A percentile compares a stretch with the other conserved stretches of the same genome.
Conservation (phyloP, 2,888 invertebrate genomes). For the Leucozona laternaria region DNA sequence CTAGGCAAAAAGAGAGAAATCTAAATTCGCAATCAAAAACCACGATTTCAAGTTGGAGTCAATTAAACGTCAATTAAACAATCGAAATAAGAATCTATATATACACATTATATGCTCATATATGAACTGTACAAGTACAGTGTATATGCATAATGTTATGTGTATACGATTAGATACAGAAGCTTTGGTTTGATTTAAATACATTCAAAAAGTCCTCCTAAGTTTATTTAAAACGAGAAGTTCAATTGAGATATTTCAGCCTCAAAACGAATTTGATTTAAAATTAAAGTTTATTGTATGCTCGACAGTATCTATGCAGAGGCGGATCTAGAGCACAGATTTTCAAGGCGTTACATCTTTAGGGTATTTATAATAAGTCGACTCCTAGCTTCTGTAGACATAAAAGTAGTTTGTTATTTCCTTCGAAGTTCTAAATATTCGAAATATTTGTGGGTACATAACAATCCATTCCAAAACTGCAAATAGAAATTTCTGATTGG, state of each 20-base stretch:
- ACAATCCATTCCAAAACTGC: too few species aligned
- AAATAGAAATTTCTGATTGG: too few species aligned
- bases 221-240: background rate
- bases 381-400: too few species aligned
- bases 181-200: background rate
- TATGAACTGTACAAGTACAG: too few species aligned
- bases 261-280: constrained; percentile 11
- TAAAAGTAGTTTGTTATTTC: too few species aligned
- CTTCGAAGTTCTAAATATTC: too few species aligned
- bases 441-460: too few species aligned
- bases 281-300: constrained; percentile 7
- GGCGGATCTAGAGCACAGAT: background rate
- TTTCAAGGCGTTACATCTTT: background rate
- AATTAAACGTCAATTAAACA: constrained; percentile 59
- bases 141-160: background rate
- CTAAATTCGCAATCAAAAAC: constrained; percentile 41
- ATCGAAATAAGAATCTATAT: constrained; percentile 13
- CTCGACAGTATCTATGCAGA: background rate
- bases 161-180: background rate
- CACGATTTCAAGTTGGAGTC: constrained; percentile 52
- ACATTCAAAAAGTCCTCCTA: background rate
- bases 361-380: too few species aligned
- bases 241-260: constrained; percentile 3
- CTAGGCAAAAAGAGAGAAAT: constrained; percentile 5
- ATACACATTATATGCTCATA: background rate